phyloP scores from a whole-genome alignment of 2,113 vertebrate genomes.

The Elephas maximus region DNA sequence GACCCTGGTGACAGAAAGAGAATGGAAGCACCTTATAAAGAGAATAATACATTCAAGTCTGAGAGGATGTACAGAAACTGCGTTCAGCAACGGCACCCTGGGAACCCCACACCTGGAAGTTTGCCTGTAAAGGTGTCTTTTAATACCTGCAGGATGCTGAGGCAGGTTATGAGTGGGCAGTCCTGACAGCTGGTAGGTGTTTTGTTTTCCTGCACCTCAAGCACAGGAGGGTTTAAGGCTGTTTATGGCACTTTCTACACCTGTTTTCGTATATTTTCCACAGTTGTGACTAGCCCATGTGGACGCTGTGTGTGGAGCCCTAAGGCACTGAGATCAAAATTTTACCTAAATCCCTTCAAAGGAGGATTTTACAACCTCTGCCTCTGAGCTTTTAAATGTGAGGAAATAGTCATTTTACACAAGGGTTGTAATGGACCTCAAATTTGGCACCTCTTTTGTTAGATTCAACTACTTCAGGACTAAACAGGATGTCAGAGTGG shows the following conservation, averaged over 20 bases:
- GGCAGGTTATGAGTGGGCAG: neutral
- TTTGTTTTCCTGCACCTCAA: neutral
- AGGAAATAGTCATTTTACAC: slow-evolving; percentile 54
- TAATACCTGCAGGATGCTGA: neutral
- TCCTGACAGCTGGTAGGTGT: neutral
- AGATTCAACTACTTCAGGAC: neutral
- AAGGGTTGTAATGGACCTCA: neutral
- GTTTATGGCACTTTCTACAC: neutral
- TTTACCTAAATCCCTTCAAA: neutral
- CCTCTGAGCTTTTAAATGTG: neutral
- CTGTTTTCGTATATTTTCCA: neutral
- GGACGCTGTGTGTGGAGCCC: neutral
- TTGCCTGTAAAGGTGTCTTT: neutral
- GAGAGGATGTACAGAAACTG: neutral
- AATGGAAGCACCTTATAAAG: neutral
- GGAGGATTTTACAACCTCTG: neutral
- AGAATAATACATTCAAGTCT: neutral
- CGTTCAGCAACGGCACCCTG: too few species aligned
- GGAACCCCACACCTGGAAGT: neutral
- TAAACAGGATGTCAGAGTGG: neutral
- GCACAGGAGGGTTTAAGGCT: neutral
- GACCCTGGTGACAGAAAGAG: neutral
- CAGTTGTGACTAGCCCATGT: neutral
- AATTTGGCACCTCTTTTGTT: neutral
- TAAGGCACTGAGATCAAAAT: neutral